Percentiles rank a stretch among this genome's conserved stretches.
Conservation (phyloP, 2,797 vertebrate genomes). For the Anomalospiza imberbis region DNA sequence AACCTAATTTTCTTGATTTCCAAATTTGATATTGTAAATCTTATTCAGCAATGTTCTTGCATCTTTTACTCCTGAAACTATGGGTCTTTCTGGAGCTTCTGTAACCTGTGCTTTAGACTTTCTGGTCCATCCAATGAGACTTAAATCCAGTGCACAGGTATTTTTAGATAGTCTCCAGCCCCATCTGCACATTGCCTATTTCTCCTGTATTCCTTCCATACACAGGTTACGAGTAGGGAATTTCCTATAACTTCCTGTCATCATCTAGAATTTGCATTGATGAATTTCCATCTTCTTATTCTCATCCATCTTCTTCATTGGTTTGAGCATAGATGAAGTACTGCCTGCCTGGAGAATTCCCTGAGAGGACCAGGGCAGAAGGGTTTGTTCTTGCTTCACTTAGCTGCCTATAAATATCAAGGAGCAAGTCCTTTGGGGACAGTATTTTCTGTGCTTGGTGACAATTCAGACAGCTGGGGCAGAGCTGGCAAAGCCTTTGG, state of each 20-base stretch:
- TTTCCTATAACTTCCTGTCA: background rate
- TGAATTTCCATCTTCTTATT: background rate
- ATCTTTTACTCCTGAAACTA: background rate
- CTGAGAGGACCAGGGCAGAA: background rate
- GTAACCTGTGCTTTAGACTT: background rate
- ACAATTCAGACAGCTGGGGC: background rate
- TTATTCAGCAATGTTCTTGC: background rate
- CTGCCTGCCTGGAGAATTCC: background rate
- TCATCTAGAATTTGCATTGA: background rate
- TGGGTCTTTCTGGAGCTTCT: background rate
- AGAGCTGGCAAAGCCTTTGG: constrained; percentile 24
- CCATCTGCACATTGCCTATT: background rate
- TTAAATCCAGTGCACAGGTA: background rate
- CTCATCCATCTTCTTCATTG: background rate
- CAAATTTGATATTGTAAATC: background rate
- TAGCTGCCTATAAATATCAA: constrained; percentile 32
- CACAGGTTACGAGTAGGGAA: background rate
- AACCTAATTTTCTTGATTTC: background rate
- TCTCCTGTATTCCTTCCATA: background rate
- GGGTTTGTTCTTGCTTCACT: background rate
- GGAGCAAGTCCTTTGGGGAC: background rate
- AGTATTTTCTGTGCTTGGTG: constrained; percentile 33
- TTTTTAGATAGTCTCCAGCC: background rate
- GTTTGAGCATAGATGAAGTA: background rate
- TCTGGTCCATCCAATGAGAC: background rate